Conservation (phyloP, 1,140 invertebrate species). For the Lucilia cuprina region DNA sequence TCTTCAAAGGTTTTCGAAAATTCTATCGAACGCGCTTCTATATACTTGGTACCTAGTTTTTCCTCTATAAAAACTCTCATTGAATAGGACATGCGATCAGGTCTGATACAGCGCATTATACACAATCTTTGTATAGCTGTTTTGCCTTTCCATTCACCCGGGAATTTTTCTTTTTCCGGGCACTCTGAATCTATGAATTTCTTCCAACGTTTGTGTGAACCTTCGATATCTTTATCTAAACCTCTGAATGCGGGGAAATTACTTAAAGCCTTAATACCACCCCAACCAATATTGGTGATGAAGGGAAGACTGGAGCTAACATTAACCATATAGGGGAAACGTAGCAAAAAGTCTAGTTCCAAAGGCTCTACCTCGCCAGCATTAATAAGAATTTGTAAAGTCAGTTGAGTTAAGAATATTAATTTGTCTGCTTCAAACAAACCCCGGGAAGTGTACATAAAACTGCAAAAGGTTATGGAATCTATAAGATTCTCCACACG, state of each 20-base stretch:
- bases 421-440: constrained; percentile 94
- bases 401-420: constrained; percentile 88
- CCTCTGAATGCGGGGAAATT: constrained; percentile 83
- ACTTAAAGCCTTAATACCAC: constrained; percentile 83
- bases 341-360: constrained; percentile 89
- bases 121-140: constrained; percentile 85
- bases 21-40: constrained; percentile 77
- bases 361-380: constrained; percentile 72
- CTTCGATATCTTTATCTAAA: constrained; percentile 92
- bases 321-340: constrained; percentile 74
- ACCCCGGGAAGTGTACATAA: constrained; percentile 87
- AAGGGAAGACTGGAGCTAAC: constrained; percentile 83
- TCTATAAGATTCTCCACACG: constrained; percentile 84
- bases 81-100: constrained; percentile 83
- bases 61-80: constrained; percentile 79
- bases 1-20: constrained; percentile 89
- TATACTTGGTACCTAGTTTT: constrained; percentile 84
- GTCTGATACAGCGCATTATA: constrained; percentile 87
- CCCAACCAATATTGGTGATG: constrained; percentile 84
- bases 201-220: constrained; percentile 89
- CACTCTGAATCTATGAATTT: constrained; percentile 91
- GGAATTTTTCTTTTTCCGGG: constrained; percentile 92
- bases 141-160: constrained; percentile 96
- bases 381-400: constrained; percentile 76
- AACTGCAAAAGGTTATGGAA: constrained; percentile 86